Conservation (phyloP, 2,797 vertebrate species). For the Odontamblyopus rebecca region DNA sequence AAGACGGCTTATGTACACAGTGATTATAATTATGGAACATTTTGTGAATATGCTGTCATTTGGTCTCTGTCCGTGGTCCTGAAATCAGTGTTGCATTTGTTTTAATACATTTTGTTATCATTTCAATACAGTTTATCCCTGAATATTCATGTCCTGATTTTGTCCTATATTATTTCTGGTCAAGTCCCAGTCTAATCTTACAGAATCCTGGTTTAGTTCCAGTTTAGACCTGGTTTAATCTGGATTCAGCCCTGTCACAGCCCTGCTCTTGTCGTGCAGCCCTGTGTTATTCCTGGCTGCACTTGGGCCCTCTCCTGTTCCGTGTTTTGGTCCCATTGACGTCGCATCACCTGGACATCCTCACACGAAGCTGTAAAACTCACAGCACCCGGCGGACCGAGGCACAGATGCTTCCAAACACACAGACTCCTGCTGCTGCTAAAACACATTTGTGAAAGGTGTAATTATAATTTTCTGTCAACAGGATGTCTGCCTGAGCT, state of each 20-base stretch:
- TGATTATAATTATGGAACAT: not conserved
- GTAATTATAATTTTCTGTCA: not conserved
- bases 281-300: not conserved
- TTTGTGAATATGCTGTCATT: not conserved
- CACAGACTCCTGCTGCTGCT: not conserved
- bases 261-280: not conserved
- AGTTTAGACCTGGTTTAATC: not conserved
- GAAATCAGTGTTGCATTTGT: not conserved
- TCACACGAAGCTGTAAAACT: constrained; percentile 26
- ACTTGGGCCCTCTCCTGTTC: not conserved
- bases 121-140: no score
- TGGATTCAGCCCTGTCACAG: not conserved
- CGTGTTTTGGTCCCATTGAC: constrained; percentile 12
- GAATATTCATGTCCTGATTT: no score
- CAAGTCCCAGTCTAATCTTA: no score
- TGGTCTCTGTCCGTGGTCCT: constrained; percentile 4
- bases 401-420: constrained; percentile 12
- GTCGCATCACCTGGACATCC: constrained; percentile 23
- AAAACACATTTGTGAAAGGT: not conserved
- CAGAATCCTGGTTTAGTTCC: not conserved
- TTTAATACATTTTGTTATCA: no score
- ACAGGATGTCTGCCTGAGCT: not conserved
- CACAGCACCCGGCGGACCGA: not conserved
- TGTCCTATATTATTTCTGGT: no score
- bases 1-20: no score